These are phyloP conservation scores for Lampropteryx suffumata DNA, from an alignment of 2,888 invertebrate genomes.

Conservation along the genomic window DNA sequence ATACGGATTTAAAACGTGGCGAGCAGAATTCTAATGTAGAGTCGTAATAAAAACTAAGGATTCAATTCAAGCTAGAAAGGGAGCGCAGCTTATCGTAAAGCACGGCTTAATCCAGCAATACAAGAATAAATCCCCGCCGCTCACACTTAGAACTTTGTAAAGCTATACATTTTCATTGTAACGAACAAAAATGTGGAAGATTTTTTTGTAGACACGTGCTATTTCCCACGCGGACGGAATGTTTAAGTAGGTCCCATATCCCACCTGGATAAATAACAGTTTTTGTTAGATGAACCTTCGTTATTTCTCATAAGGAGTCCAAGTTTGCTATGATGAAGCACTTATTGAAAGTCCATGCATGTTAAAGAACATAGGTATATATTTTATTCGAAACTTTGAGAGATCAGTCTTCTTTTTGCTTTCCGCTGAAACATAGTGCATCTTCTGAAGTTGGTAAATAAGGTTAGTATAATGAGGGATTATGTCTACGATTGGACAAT, in stretches of 20 bases:
- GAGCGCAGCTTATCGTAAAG: conserved; percentile 47
- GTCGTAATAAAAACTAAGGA: conserved; percentile 55
- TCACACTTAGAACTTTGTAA: conserved; percentile 46
- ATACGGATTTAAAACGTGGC: conserved; percentile 30
- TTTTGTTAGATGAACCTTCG: conserved; percentile 32
- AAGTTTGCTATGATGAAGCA: conserved; percentile 28
- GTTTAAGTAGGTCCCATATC: conserved; percentile 35
- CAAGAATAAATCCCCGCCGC: conserved; percentile 47
- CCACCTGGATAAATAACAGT: conserved; percentile 31
- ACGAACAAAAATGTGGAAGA: conserved; percentile 43
- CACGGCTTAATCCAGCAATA: conserved; percentile 53
- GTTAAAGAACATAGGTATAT: background rate
- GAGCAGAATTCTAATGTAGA: conserved; percentile 42
- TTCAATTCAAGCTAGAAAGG: conserved; percentile 49
- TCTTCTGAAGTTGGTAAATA: too few species aligned
- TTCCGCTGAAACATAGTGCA: too few species aligned
- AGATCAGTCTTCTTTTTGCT: too few species aligned
- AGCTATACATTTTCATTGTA: conserved; percentile 35
- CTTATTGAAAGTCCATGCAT: conserved; percentile 11
- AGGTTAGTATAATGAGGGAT: too few species aligned
- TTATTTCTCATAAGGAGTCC: conserved; percentile 15
- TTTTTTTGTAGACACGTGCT: conserved; percentile 45
- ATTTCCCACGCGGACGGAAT: conserved; percentile 44
- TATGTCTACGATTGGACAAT: too few species aligned
- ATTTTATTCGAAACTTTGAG: background rate